Percentiles rank a stretch among this genome's conserved stretches.
Conservation (phyloP, 2,888 invertebrate species). For the Amaurobius ferox region DNA sequence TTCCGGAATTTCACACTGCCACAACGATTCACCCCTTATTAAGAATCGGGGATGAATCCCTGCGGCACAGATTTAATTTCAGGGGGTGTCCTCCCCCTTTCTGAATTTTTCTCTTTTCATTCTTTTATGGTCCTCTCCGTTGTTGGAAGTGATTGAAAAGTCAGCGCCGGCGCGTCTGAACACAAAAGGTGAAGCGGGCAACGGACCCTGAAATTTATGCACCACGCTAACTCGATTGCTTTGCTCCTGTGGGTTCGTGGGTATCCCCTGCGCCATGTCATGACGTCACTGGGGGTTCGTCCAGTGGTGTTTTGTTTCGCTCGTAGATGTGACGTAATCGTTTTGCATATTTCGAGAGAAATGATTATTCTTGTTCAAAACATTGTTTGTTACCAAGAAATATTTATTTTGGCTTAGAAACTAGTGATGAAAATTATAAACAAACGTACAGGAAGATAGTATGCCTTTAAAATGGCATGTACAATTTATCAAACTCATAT, state of each 20-base stretch:
- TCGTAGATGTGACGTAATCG: neutral
- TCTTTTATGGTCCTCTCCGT: slow-evolving; percentile 14
- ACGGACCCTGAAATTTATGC: slow-evolving; percentile 66
- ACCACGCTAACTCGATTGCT: slow-evolving; percentile 69
- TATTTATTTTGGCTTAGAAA: too few relatives aligned
- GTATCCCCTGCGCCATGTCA: slow-evolving; percentile 20
- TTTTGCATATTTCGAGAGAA: neutral
- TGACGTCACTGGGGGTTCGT: slow-evolving; percentile 58
- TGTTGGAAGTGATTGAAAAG: slow-evolving; percentile 70
- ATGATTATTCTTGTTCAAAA: too few relatives aligned
- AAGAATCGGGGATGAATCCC: slow-evolving; percentile 52
- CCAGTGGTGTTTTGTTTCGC: slow-evolving; percentile 6
- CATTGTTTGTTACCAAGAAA: too few relatives aligned
- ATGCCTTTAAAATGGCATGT: too few relatives aligned
- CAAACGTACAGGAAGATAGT: too few relatives aligned
- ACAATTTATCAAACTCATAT: too few relatives aligned
- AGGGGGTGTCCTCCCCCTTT: slow-evolving; percentile 13
- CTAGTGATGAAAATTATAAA: too few relatives aligned
- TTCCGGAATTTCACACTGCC: neutral
- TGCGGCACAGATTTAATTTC: slow-evolving; percentile 70
- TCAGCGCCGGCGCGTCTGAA: slow-evolving; percentile 38
- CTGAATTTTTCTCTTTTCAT: slow-evolving; percentile 23
- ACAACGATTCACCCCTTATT: slow-evolving; percentile 63
- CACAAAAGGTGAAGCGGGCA: slow-evolving; percentile 51
- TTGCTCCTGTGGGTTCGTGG: slow-evolving; percentile 17